Evolutionary conservation across 2,797 vertebrate genomes (phyloP).

Genomic region (Diplodus puntazzo): DNA sequence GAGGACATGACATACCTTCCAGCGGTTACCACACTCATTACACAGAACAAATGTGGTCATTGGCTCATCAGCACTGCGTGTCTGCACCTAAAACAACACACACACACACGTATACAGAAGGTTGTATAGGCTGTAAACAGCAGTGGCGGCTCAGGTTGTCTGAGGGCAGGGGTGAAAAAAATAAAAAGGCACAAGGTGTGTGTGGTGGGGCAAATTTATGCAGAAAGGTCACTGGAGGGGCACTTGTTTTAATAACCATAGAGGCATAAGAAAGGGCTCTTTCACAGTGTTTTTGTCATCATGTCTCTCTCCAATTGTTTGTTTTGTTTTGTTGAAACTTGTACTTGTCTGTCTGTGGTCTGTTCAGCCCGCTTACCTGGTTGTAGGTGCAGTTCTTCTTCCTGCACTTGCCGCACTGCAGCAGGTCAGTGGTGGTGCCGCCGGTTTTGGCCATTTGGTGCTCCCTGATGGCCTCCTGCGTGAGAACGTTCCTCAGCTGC

Average conservation of each 20-base stretch:
- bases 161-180: too few species aligned
- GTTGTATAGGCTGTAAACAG: neutral
- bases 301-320: neutral
- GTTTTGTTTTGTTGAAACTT: neutral
- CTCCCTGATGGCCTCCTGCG: slow-evolving; percentile 97
- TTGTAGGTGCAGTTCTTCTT: slow-evolving; percentile 99
- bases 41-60: slow-evolving; percentile 99
- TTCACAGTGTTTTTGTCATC: too few species aligned
- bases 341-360: neutral
- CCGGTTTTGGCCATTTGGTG: slow-evolving; percentile 99
- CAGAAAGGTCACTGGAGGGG: too few species aligned
- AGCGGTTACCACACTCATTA: slow-evolving; percentile 98
- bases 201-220: too few species aligned
- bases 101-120: slow-evolving; percentile 38
- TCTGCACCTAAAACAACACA: slow-evolving; percentile 90
- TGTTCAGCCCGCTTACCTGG: slow-evolving; percentile 84
- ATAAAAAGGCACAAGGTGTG: too few species aligned
- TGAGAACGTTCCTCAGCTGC: slow-evolving; percentile 93
- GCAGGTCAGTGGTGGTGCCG: slow-evolving; percentile 93
- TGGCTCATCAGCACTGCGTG: slow-evolving; percentile 97
- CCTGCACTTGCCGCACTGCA: slow-evolving; percentile 96
- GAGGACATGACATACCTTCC: slow-evolving; percentile 90
- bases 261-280: too few species aligned
- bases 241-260: too few species aligned
- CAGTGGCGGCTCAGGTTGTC: too few species aligned